Percentiles rank a stretch among this genome's conserved stretches.
These are phyloP conservation scores for Albula goreensis DNA, from an alignment of 2,113 vertebrate species.

Conservation along the genomic window DNA sequence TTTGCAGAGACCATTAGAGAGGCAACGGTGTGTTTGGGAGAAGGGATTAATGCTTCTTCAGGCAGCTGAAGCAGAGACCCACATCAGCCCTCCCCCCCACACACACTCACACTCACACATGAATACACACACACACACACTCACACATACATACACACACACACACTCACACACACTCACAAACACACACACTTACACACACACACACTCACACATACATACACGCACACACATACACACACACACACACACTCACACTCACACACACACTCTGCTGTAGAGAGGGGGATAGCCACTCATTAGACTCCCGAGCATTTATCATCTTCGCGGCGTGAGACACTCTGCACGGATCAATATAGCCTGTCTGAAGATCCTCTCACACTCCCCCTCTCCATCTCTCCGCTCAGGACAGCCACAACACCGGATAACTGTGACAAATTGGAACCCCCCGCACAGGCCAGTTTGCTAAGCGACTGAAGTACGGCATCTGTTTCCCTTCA, in stretches of 20 bases:
- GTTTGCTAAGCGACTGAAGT: neutral
- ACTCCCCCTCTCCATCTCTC: neutral
- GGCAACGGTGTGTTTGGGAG: neutral
- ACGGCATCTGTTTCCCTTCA: neutral
- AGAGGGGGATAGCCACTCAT: neutral
- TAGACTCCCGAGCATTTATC: slow-evolving; percentile 9
- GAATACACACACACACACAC: too few relatives aligned
- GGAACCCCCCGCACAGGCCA: neutral
- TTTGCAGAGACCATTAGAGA: slow-evolving; percentile 17
- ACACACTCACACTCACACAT: too few relatives aligned
- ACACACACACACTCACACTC: neutral
- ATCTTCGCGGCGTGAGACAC: neutral
- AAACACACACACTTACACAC: too few relatives aligned
- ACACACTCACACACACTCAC: too few relatives aligned
- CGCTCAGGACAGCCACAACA: neutral
- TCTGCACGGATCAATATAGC: neutral
- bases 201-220: too few relatives aligned
- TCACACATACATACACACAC: too few relatives aligned
- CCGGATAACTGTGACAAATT: slow-evolving; percentile 1
- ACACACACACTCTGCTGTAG: neutral
- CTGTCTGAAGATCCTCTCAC: neutral
- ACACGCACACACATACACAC: too few relatives aligned
- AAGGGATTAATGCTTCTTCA: slow-evolving; percentile 1
- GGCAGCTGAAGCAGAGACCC: neutral
- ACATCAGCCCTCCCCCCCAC: neutral